Base-by-base conservation (phyloP, 2,797 vertebrate genomes). In the Picus viridis region DNA sequence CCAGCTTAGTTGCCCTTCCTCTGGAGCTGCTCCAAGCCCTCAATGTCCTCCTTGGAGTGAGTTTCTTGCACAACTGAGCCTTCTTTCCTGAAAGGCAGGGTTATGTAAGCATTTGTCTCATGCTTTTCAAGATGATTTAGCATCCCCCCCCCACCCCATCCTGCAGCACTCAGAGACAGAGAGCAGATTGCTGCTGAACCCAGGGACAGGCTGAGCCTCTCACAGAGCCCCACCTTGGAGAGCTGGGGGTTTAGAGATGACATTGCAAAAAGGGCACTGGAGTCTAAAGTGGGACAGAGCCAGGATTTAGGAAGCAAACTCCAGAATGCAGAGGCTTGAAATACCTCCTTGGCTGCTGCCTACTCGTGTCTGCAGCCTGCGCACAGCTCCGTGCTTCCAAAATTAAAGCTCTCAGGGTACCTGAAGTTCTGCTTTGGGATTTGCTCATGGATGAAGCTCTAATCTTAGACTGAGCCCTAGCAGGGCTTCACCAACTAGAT, bases 391-490 rank as follows among this genome's bases (percentile, higher is more conserved):
- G 65, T n/a, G 83, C 88, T 94, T 81, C 89, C 87, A 78, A 89
- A 95, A 94, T 95, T 93, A 94, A 91, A 92, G 70, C 85, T 93
- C 89, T 93, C 85, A 78, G 63, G 89, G 76, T 89, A 90, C 87
- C 84, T 83, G 7, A 94, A 95, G 43, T 81, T 94, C 83, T 92
- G 3, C 70, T 89, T 78, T 92, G 89, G 85, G 74, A 94, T 89
- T 92, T 91, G 58, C n/a, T 83, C 83, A 89, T 0, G 3, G 89
- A 57, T 63, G 79, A 90, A 95, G 34, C 26, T 49, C 61, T 81
- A 70, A 87, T 88, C 92, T 92, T 93, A 59, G 34, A 36, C 59
- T 89, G 89, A 89, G 30, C 27, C 34, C 49, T 86, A 32, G 54
- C 47, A 73, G 87, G 87, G n/a, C 27, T 82, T 92, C 57, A 61